Base-by-base conservation (phyloP, 2,888 invertebrate genomes). In the Beris chalybata region DNA sequence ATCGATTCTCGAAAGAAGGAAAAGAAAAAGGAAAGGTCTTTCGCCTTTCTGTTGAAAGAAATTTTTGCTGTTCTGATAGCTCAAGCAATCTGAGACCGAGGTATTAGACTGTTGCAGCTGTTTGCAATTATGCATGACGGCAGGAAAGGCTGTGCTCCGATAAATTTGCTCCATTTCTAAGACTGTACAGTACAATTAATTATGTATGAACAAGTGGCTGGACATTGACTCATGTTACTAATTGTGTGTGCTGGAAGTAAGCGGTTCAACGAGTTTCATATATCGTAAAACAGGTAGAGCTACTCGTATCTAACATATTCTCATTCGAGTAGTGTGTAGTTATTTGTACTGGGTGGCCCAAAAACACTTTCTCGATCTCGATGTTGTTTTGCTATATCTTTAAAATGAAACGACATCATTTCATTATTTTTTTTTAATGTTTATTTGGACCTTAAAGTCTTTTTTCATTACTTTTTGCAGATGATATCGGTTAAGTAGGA, bases 91-190 rank as follows among this genome's bases (percentile, higher is more conserved):
- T 15, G 9, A n/a, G 9, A 38, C 1, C 38, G 9, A 7, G 38
- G 38, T 5, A 38, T 38, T 38, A 38, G 38, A n/a, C 30, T 52
- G 61, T 11, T 22, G 52, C 61, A 61, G 61, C 61, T 61, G 61
- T 38, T 61, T 61, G 29, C 61, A 61, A 50, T 52, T 61, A 52
- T 61, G 61, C 61, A 61, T 61, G 50, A 30, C 61, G 61, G 50
- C 52, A 48, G 6, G 47, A 38, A 61, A 32, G 61, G 61, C 61
- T 52, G 15, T 22, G 61, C 61, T 61, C 50, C 61, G 61, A 61
- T 61, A 61, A 61, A 61, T 29, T 61, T 61, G 61, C 61, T 61
- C 61, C 61, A 61, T 61, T 61, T 61, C 50, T 50, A 61, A 61
- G 50, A 50, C 61, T 7, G 61, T n/a, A n/a, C 15, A 61, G 15